Base-by-base conservation (phyloP, 2,113 vertebrate genomes). In the Ophiodon elongatus region DNA sequence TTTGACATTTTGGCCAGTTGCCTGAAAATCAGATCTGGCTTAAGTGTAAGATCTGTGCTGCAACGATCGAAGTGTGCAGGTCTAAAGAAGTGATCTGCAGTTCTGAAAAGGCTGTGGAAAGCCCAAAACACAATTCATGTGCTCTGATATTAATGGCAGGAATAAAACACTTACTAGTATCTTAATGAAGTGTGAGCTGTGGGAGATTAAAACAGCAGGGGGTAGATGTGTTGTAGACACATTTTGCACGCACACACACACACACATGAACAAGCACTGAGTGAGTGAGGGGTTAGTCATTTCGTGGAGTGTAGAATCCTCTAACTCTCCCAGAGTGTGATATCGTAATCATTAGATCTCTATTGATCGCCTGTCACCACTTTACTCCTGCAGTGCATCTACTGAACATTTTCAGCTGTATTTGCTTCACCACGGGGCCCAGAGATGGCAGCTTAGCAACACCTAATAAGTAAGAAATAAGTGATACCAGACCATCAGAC, bases 311-410 rank as follows among this genome's bases (percentile, higher is more conserved):
- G 52, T 37, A 80, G 33, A 52, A 65, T 69, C 68, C 74, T 73
- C 70, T 4, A 70, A 68, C 63, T 82, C 76, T 82, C 80, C 60
- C 6, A 54, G 80, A 87, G 83, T 84, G 80, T 70, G 84, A 88
- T 85, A 82, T 87, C 76, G 47, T 79, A 82, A 90, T 93, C 88
- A 89, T 83, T 85, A 80, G 31, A 79, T 82, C 45, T 86, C 73
- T 75, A 92, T 91, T 85, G 90, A 92, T 91, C n/a, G 6, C 66
- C 78, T 88, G 87, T 89, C 82, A 85, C 85, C 73, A 80, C 87
- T 87, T 68, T 83, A 56, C 69, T 87, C 60, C 70, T 78, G 57
- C 56, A 77, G 65, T 82, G 84, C 74, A 66, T 78, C 82, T 67
- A 35, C 78, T 83, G 75, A 91, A 74, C 76, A 59, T 65, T 66